These are phyloP conservation scores for Argopecten irradians DNA, from an alignment of 1,140 invertebrate genomes.

Conservation along the genomic window DNA sequence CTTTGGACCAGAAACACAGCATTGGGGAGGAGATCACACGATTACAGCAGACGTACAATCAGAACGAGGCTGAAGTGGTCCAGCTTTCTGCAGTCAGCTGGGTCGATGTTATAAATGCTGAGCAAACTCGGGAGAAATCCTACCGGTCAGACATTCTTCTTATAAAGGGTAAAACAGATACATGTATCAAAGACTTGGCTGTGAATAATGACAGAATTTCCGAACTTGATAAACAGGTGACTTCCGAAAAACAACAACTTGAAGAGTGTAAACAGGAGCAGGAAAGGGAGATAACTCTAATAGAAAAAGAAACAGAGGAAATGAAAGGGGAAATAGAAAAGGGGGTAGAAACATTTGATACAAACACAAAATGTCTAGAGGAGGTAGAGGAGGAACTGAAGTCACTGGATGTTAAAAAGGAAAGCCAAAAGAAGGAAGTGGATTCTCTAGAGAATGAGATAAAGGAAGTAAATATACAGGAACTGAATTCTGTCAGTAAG, in stretches of 20 bases:
- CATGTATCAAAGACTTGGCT: constrained; percentile 1
- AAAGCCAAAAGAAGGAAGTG: constrained; percentile 47
- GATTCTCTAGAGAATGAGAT: constrained; percentile 91
- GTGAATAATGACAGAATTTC: constrained; percentile 88
- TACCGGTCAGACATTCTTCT: constrained; percentile 65
- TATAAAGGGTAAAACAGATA: constrained; percentile 28
- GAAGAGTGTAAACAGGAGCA: constrained; percentile 59
- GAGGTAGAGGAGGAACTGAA: constrained; percentile 50
- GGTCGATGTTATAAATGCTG: constrained; percentile 81
- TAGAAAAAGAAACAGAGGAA: constrained; percentile 85
- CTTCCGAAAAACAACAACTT: constrained; percentile 62
- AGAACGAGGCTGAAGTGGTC: constrained; percentile 89
- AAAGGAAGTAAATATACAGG: constrained; percentile 91
- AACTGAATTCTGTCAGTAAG: constrained; percentile 83
- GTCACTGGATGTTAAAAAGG: constrained; percentile 45
- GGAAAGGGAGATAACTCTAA: constrained; percentile 70
- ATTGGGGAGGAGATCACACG: constrained; percentile 88
- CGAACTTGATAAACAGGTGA: constrained; percentile 86
- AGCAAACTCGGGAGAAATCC: constrained; percentile 89
- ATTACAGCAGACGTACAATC: constrained; percentile 82
- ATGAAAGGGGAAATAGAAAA: constrained; percentile 88
- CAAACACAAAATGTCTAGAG: constrained; percentile 78
- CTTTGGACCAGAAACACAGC: constrained; percentile 88
- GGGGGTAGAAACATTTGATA: constrained; percentile 78
- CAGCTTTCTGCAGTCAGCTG: constrained; percentile 82